Conservation (phyloP, 1,140 invertebrate genomes). For the Watersipora subatra region DNA sequence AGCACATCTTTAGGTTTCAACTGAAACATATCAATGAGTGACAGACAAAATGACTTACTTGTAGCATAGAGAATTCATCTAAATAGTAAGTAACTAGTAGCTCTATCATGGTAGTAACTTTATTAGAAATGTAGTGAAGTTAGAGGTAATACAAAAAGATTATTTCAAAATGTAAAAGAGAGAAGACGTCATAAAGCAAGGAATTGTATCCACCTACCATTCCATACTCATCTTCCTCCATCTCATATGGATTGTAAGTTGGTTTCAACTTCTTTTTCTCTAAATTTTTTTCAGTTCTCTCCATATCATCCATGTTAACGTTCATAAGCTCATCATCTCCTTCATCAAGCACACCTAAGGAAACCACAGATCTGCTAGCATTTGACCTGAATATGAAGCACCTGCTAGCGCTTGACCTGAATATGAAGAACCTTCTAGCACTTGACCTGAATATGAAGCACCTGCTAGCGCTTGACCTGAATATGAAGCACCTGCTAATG, state of each 20-base stretch:
- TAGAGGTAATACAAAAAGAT: too few relatives aligned
- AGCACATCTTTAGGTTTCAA: conserved; percentile 53
- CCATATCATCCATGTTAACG: conserved; percentile 87
- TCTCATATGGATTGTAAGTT: conserved; percentile 68
- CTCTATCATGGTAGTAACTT: too few relatives aligned
- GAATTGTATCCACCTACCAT: conserved; percentile 49
- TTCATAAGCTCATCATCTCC: conserved; percentile 79
- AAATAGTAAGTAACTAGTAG: too few relatives aligned
- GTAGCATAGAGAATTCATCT: too few relatives aligned
- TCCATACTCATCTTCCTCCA: conserved; percentile 68
- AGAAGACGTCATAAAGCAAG: too few relatives aligned
- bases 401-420: conserved; percentile 11
- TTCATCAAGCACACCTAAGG: conserved; percentile 61
- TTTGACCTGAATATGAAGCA: not conserved
- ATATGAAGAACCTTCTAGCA: not conserved
- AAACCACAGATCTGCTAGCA: not conserved
- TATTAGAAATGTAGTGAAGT: too few relatives aligned
- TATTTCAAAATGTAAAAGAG: too few relatives aligned
- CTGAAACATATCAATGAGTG: conserved; percentile 18
- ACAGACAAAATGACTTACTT: not conserved
- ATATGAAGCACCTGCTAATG: not conserved
- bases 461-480: conserved; percentile 11
- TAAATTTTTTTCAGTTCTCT: conserved; percentile 76
- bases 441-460: not conserved
- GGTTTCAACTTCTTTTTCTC: conserved; percentile 64